Evolutionary conservation across 2,888 invertebrate genomes (phyloP).

Genomic region (Acanthopleura granulata): DNA sequence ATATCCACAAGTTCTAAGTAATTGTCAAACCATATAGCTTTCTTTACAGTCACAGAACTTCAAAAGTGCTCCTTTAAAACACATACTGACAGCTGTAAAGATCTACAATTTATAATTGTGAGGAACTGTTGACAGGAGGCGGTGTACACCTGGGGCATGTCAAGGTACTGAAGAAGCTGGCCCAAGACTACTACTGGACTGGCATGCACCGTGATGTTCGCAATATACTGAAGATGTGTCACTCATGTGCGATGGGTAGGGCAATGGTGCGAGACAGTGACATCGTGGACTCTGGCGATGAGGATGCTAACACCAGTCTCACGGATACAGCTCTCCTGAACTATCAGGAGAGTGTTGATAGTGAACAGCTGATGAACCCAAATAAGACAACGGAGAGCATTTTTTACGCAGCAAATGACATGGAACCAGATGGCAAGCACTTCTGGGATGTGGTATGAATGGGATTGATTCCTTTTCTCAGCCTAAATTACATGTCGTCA

Average conservation of each 20-base stretch:
- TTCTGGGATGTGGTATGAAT: conserved; percentile 1
- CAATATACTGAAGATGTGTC: not conserved
- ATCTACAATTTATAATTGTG: no score
- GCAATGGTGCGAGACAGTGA: not conserved
- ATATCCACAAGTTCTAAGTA: no score
- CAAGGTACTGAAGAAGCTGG: not conserved
- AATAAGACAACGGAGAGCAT: not conserved
- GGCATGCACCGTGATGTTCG: conserved; percentile 13
- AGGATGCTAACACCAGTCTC: not conserved
- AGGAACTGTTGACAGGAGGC: no score
- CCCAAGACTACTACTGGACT: not conserved
- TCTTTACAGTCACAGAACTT: no score
- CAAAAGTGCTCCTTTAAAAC: no score
- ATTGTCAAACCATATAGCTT: no score
- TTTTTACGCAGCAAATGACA: not conserved
- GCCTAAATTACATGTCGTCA: no score
- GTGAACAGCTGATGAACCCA: not conserved
- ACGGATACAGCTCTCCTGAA: not conserved
- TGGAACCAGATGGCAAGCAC: not conserved
- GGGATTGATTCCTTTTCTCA: no score
- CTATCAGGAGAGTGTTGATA: not conserved
- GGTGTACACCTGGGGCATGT: not conserved
- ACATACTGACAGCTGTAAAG: no score
- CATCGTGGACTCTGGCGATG: not conserved
- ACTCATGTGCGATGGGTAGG: not conserved